Conservation (phyloP, 2,113 vertebrate species). For the Amphiprion percula region DNA sequence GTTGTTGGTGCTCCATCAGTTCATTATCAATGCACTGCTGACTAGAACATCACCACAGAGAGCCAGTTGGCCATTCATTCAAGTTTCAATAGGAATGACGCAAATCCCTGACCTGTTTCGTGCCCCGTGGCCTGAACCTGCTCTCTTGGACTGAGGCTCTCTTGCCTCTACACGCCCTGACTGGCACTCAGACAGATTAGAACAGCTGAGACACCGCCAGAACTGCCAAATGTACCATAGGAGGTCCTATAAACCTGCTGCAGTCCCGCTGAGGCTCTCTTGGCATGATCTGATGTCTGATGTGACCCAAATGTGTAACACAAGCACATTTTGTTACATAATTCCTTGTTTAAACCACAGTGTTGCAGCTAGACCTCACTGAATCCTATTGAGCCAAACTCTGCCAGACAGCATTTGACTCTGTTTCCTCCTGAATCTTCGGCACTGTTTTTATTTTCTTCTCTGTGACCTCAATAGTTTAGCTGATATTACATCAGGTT, state of each 20-base stretch:
- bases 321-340: conserved; percentile 8
- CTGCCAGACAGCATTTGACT: background rate
- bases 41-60: conserved; percentile 62
- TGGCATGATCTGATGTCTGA: background rate
- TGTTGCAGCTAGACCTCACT: background rate
- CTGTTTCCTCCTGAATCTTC: background rate
- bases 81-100: conserved; percentile 74
- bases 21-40: conserved; percentile 66
- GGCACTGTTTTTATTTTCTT: background rate
- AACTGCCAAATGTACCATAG: conserved; percentile 17
- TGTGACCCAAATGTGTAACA: conserved; percentile 18
- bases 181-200: conserved; percentile 44
- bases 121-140: conserved; percentile 48
- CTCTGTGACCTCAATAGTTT: background rate
- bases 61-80: conserved; percentile 66
- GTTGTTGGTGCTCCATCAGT: conserved; percentile 31
- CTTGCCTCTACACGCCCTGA: conserved; percentile 23
- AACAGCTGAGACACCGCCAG: conserved; percentile 49
- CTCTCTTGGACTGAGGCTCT: conserved; percentile 50
- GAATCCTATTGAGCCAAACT: background rate
- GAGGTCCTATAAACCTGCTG: conserved; percentile 28
- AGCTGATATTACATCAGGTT: no score
- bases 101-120: conserved; percentile 65
- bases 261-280: conserved; percentile 21
- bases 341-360: background rate